Evolutionary conservation across 53 echinoderm and acorn worm species (phyloP), one percentile per base, ranked within the genome.

Genomic region (Patiria pectinifera): DNA sequence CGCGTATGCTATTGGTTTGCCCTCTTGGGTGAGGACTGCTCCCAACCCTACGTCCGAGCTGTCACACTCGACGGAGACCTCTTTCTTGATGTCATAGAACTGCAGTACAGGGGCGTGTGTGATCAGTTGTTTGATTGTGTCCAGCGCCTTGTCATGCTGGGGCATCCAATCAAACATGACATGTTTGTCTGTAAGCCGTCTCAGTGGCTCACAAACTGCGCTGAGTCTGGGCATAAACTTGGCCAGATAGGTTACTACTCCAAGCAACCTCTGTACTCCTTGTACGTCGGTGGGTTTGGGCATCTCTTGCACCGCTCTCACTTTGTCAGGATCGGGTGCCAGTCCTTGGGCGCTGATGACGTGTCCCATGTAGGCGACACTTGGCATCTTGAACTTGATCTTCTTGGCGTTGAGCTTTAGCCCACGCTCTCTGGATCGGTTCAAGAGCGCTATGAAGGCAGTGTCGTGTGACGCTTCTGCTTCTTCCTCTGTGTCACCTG

Each of bases 401-500:
- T 85, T 85, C 5, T 85, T 85, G 35, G 48, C 22, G 48, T 82
- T 82, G 46, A 48, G 45, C 22, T 82, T 82, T 21, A 82, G n/a
- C 70, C 23, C 88, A 79, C 61, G 46, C 87, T n/a, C n/a, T n/a
- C n/a, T n/a, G n/a, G n/a, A n/a, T 59, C 23, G 84, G 84, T 69
- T 69, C 9, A 69, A 69, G 69, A 69, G 69, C 4, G 79, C 79
- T 43, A 8, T 3, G 79, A 43, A 78, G 19, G 79, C 79, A 6
- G 75, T 93, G 89, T 83, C 91, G 76, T 58, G 49, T 6, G 49
- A 4, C 6, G 24, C 25, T 25, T 26, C 74, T n/a, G 89, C 89
- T 90, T 93, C 61, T 86, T 86, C 80, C 62, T 59, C 63, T 19
- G 92, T 92, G 48, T 85, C 62, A 85, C 93, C 87, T 62, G 80